Evolutionary conservation across 2,113 vertebrate species (phyloP).

Genomic region (Ciconia maguari): DNA sequence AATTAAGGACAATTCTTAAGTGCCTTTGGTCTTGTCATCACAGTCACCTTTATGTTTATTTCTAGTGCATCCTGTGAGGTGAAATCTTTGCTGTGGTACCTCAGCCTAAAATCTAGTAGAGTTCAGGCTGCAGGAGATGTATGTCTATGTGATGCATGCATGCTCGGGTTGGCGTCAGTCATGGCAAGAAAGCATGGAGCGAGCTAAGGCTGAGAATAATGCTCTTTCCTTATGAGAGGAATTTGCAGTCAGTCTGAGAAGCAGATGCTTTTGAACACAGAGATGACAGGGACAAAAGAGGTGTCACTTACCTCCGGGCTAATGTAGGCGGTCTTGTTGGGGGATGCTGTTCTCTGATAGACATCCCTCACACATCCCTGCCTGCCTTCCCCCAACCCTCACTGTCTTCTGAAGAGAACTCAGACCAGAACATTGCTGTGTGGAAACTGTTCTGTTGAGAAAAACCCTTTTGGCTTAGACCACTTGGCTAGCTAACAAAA

Average conservation of each 20-base stretch:
- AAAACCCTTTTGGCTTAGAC: neutral
- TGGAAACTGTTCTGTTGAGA: neutral
- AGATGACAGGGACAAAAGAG: constrained; percentile 13
- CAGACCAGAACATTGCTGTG: neutral
- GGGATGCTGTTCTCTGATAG: neutral
- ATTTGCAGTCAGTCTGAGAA: constrained; percentile 1
- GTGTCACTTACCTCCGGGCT: constrained; percentile 38
- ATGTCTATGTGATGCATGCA: neutral
- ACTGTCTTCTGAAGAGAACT: neutral
- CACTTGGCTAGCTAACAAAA: neutral
- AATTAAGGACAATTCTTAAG: neutral
- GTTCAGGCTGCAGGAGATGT: neutral
- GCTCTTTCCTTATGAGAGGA: neutral
- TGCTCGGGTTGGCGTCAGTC: neutral
- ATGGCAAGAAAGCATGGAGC: neutral
- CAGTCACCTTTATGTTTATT: neutral
- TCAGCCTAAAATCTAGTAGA: neutral
- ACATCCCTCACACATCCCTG: neutral
- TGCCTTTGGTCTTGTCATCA: neutral
- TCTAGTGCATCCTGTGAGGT: neutral
- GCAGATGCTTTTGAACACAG: neutral
- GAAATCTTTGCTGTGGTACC: neutral
- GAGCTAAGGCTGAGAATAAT: neutral
- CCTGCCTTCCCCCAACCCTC: neutral
- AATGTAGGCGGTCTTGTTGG: neutral